These are phyloP conservation scores for Gymnorhina tibicen DNA, from an alignment of 2,113 vertebrate genomes.

Conservation along the genomic window DNA sequence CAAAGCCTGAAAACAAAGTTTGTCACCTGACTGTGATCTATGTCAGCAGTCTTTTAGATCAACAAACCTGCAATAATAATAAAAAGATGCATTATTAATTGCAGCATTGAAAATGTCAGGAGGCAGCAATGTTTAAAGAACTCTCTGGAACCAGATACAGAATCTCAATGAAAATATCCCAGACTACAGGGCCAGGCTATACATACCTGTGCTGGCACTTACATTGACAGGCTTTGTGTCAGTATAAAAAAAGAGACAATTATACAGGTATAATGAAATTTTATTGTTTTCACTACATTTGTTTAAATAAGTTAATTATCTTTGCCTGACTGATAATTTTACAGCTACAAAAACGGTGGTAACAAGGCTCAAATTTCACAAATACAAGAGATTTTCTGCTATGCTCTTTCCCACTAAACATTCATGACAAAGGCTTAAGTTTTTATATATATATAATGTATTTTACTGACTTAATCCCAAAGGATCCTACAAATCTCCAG, in stretches of 20 bases:
- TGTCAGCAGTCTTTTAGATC: neutral
- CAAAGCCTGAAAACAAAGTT: neutral
- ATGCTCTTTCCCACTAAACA: neutral
- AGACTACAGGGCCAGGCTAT: neutral
- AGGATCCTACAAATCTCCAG: neutral
- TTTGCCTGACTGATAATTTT: neutral
- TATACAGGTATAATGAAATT: neutral
- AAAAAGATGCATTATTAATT: neutral
- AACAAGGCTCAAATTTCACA: neutral
- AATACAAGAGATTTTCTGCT: neutral
- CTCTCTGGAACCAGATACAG: neutral
- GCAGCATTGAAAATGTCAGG: neutral
- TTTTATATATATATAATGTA: neutral
- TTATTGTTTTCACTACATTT: neutral
- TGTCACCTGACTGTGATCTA: neutral
- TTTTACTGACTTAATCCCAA: neutral
- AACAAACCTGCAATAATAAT: neutral
- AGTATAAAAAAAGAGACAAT: neutral
- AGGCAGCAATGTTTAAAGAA: neutral
- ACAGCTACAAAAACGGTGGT: neutral
- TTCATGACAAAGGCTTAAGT: neutral
- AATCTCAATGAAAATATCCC: neutral
- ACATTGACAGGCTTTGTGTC: neutral
- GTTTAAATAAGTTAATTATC: neutral
- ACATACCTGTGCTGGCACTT: neutral